A percentile compares a stretch with the other conserved stretches of the same genome.
phyloP scores from a whole-genome alignment of 2,888 invertebrate species.

The Choristoneura rosaceana region DNA sequence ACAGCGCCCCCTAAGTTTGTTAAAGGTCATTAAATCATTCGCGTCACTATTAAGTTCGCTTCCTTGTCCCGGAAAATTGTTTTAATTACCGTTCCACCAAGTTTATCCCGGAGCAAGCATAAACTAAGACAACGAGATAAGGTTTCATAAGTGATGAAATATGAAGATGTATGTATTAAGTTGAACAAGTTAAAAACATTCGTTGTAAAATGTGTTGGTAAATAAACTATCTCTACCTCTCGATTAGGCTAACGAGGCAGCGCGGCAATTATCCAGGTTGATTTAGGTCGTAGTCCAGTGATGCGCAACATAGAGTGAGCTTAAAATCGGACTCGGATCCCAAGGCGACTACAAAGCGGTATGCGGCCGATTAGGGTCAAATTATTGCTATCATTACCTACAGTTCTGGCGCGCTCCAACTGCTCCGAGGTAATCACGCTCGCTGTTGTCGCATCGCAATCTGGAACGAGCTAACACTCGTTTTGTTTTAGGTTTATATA shows the following conservation, averaged over 20 bases:
- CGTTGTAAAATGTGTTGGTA: constrained; percentile 14
- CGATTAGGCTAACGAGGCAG: constrained; percentile 64
- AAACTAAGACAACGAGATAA: constrained; percentile 32
- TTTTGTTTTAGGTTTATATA: constrained; percentile 52
- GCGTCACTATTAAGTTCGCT: constrained; percentile 66
- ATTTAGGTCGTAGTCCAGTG: constrained; percentile 78
- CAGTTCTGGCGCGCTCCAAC: constrained; percentile 62
- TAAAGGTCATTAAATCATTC: constrained; percentile 77
- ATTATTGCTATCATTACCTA: constrained; percentile 82
- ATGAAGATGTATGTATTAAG: constrained; percentile 30
- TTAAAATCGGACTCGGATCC: constrained; percentile 79
- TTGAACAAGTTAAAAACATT: constrained; percentile 17
- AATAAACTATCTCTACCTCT: constrained; percentile 52
- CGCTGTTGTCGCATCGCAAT: constrained; percentile 62
- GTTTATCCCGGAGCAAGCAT: constrained; percentile 54
- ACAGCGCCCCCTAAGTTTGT: constrained; percentile 65
- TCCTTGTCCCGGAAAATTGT: constrained; percentile 69
- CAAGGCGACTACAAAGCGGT: constrained; percentile 80
- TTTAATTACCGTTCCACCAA: constrained; percentile 66
- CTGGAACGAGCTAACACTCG: constrained; percentile 55
- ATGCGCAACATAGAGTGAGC: constrained; percentile 77
- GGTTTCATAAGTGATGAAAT: constrained; percentile 35
- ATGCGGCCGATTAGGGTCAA: constrained; percentile 80
- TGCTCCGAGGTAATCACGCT: constrained; percentile 70
- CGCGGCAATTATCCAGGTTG: constrained; percentile 72